Evolutionary conservation across 2,113 vertebrate genomes (phyloP).

Genomic region (Pagrus major): DNA sequence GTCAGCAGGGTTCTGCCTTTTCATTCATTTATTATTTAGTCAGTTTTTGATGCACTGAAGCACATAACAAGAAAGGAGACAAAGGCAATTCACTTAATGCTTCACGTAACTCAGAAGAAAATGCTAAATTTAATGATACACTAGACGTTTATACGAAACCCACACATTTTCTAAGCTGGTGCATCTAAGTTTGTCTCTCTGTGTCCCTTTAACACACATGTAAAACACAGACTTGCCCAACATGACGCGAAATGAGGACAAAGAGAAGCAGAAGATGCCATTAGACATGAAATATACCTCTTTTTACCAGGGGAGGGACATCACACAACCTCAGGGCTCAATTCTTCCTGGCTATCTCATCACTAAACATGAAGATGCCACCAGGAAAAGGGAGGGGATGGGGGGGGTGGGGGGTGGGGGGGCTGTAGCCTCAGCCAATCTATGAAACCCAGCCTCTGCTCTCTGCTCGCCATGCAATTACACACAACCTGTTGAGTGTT

Average conservation of each 20-base stretch:
- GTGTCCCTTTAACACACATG: background rate
- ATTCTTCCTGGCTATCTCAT: constrained; percentile 70
- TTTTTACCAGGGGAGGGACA: constrained; percentile 40
- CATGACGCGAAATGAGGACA: constrained; percentile 33
- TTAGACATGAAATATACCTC: constrained; percentile 44
- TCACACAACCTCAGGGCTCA: constrained; percentile 49
- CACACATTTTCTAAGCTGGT: background rate
- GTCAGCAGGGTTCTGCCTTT: constrained; percentile 51
- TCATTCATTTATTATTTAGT: constrained; percentile 56
- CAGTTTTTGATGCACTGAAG: constrained; percentile 8
- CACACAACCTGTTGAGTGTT: constrained; percentile 86
- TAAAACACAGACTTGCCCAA: constrained; percentile 5
- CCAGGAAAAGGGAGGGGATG: too few species aligned
- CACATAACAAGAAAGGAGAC: background rate
- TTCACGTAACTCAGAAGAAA: background rate
- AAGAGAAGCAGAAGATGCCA: constrained; percentile 47
- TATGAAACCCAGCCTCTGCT: constrained; percentile 71
- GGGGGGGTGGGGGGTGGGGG: too few species aligned
- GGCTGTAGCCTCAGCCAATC: constrained; percentile 72
- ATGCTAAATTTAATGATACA: background rate
- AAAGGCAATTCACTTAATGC: constrained; percentile 1
- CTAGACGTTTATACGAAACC: background rate
- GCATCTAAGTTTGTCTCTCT: background rate
- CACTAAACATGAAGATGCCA: constrained; percentile 73
- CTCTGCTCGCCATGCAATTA: constrained; percentile 81